Evolutionary conservation across 2,113 vertebrate species (phyloP).

Genomic region (Connochaetes taurinus): DNA sequence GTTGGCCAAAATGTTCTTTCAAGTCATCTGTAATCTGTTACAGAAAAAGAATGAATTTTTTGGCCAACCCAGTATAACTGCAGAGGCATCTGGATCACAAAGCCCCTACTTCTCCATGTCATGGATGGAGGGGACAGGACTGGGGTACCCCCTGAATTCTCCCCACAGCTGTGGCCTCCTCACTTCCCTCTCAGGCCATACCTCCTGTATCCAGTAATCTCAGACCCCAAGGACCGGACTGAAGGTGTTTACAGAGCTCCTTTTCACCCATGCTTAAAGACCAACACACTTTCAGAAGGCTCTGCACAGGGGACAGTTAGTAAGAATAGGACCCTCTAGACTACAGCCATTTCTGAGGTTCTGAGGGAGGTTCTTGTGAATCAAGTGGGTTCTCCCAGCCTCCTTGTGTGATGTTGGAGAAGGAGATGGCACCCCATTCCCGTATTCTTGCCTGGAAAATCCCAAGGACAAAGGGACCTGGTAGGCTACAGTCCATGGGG

Average conservation of each 20-base stretch:
- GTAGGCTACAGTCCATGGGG: neutral
- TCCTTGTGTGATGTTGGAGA: neutral
- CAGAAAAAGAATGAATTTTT: neutral
- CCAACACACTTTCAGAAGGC: neutral
- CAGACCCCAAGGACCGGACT: rapidly evolving
- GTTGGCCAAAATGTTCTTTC: neutral
- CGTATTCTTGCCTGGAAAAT: neutral
- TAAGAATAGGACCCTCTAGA: neutral
- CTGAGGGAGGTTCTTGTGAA: neutral
- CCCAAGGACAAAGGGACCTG: neutral
- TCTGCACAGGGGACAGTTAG: neutral
- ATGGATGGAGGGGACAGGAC: rapidly evolving
- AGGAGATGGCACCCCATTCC: neutral
- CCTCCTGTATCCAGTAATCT: neutral
- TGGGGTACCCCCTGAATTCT: neutral
- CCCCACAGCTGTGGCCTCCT: rapidly evolving
- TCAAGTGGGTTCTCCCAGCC: neutral
- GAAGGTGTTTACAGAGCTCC: neutral
- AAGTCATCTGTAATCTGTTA: neutral
- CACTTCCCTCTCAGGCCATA: neutral
- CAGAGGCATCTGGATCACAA: neutral
- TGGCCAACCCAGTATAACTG: neutral
- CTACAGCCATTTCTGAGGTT: neutral
- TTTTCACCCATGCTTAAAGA: neutral
- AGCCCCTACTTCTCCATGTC: neutral